These are phyloP conservation scores for Acrocyrtus sp. DNA, from an alignment of 2,888 invertebrate species.

Conservation along the genomic window DNA sequence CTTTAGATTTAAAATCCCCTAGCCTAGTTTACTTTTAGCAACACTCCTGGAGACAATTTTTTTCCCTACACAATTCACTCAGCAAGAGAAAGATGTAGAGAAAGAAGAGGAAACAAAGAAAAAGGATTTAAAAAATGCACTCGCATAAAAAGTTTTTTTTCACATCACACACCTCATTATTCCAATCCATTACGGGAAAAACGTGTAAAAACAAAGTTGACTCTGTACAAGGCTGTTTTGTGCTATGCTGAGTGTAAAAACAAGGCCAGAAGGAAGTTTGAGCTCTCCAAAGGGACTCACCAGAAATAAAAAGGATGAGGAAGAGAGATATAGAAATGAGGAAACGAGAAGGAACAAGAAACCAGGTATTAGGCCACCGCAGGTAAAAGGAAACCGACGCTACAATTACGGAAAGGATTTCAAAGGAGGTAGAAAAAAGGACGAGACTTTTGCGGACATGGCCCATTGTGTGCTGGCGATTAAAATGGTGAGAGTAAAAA, in stretches of 20 bases:
- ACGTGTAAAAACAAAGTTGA: background rate
- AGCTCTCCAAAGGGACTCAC: slow-evolving; percentile 30
- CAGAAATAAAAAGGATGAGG: slow-evolving; percentile 27
- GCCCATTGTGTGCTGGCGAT: slow-evolving; percentile 12
- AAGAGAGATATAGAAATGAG: slow-evolving; percentile 10
- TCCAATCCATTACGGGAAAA: background rate
- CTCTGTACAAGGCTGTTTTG: background rate
- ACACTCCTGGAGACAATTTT: background rate
- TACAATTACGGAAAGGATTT: slow-evolving; percentile 63
- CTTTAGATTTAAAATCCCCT: no score
- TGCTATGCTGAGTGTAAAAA: slow-evolving; percentile 38
- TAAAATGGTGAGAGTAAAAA: no score
- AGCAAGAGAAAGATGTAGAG: no score
- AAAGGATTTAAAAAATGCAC: no score
- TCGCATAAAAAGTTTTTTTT: background rate
- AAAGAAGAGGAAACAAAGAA: no score
- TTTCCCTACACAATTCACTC: no score
- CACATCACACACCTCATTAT: background rate
- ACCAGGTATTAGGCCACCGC: slow-evolving; percentile 57
- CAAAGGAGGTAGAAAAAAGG: no score
- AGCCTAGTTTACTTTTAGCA: no score
- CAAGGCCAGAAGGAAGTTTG: slow-evolving; percentile 30
- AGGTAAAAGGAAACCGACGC: slow-evolving; percentile 63
- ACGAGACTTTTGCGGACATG: slow-evolving; percentile 35
- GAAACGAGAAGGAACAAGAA: slow-evolving; percentile 29